These are phyloP conservation scores for Montipora cactus DNA, from an alignment of 64 coral and sea anemone species.

Conservation along the genomic window DNA sequence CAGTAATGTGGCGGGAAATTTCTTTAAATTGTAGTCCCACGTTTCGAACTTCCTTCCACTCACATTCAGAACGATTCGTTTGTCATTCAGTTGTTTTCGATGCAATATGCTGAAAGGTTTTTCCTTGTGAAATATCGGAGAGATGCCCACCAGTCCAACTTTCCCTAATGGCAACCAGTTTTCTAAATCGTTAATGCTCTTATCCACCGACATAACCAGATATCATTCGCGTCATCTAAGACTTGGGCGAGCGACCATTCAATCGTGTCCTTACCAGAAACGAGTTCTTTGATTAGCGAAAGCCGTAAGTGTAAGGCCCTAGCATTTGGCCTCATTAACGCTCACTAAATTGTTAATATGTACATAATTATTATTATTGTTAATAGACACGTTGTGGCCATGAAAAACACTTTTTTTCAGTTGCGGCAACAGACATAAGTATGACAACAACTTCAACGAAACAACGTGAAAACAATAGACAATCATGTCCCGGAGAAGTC, in stretches of 20 bases:
- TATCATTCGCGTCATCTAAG: not conserved
- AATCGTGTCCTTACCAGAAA: not conserved
- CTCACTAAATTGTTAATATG: conserved; percentile 40
- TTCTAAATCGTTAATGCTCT: not conserved
- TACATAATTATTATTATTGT: conserved; percentile 14
- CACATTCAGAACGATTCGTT: conserved; percentile 85
- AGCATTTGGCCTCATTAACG: conserved; percentile 12
- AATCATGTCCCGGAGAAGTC: not conserved
- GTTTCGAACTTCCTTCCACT: conserved; percentile 92
- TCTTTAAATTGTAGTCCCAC: conserved; percentile 89
- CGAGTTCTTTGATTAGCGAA: not conserved
- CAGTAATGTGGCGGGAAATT: conserved; percentile 77
- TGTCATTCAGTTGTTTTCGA: conserved; percentile 65
- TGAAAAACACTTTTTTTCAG: not conserved
- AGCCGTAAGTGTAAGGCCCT: not conserved
- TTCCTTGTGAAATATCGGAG: conserved; percentile 53
- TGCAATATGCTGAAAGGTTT: conserved; percentile 43
- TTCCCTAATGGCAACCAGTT: conserved; percentile 68
- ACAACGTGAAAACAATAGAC: not conserved
- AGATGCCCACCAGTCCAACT: conserved; percentile 72
- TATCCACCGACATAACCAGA: conserved; percentile 20
- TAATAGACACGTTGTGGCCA: not conserved
- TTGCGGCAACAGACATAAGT: not conserved
- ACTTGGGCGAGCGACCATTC: not conserved
- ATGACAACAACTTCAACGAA: not conserved